Percentiles rank a stretch among this genome's conserved stretches.
Conservation (phyloP, 2,888 invertebrate genomes). For the Acanthacorydalis orientalis region DNA sequence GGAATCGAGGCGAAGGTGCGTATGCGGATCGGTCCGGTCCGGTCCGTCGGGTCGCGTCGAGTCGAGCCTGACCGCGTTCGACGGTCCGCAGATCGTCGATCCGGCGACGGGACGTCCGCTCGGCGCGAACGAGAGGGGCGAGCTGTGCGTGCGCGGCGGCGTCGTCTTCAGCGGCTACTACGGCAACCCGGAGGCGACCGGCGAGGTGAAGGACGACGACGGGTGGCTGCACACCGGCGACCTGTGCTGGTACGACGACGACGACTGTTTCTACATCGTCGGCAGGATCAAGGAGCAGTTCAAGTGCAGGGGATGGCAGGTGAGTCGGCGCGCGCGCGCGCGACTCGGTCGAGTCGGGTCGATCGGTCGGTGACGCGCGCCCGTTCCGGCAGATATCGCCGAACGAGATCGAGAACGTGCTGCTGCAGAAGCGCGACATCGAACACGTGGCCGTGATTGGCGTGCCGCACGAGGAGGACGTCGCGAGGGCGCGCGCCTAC, state of each 20-base stretch:
- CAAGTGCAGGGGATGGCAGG: constrained; percentile 32
- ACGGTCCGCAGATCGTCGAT: background rate
- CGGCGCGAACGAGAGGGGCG: constrained; percentile 1
- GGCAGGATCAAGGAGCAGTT: constrained; percentile 34
- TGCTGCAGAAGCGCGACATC: constrained; percentile 10
- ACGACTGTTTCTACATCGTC: constrained; percentile 29
- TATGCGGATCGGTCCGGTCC: too few species aligned
- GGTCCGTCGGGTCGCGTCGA: too few species aligned
- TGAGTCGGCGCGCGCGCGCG: constrained; percentile 12
- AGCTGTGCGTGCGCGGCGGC: background rate
- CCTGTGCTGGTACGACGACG: constrained; percentile 30
- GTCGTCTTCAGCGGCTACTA: constrained; percentile 24
- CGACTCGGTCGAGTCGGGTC: background rate
- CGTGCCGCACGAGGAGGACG: constrained; percentile 19
- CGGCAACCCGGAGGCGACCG: constrained; percentile 26
- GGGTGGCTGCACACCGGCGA: constrained; percentile 36
- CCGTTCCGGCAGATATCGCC: background rate
- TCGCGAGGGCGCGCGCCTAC: background rate
- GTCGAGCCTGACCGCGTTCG: too few species aligned
- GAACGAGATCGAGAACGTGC: background rate
- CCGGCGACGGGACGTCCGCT: background rate
- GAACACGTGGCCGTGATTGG: constrained; percentile 17
- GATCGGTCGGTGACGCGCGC: too few species aligned
- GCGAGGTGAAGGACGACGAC: constrained; percentile 25
- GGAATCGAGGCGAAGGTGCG: background rate